phyloP scores from a whole-genome alignment of 1,140 invertebrate genomes.

The Pogonomyrmex californicus region DNA sequence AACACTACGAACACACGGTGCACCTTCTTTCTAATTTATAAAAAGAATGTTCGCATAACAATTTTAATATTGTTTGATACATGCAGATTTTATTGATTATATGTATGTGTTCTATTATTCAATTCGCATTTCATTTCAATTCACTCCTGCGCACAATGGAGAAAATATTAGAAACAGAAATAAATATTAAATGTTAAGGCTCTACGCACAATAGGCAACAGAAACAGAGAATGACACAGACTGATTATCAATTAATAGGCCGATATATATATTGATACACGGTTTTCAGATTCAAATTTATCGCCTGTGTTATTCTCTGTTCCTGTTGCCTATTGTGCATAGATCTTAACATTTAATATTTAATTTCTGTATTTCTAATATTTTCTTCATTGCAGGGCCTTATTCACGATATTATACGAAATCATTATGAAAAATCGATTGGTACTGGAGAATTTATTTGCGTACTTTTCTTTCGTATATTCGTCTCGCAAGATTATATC shows the following conservation, averaged over 20 bases:
- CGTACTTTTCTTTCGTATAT: not conserved
- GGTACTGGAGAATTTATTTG: not conserved
- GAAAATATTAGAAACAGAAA: too few relatives aligned
- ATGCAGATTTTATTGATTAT: not conserved
- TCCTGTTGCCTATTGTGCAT: too few relatives aligned
- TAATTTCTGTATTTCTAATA: too few relatives aligned
- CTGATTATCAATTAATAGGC: too few relatives aligned
- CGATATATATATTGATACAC: too few relatives aligned
- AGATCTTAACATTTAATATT: too few relatives aligned
- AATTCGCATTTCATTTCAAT: not conserved
- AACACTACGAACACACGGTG: not conserved
- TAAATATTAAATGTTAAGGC: too few relatives aligned
- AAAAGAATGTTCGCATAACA: not conserved
- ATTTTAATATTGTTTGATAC: not conserved
- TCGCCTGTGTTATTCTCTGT: too few relatives aligned
- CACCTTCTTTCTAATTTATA: not conserved
- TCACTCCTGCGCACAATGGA: too few relatives aligned
- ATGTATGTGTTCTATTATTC: not conserved
- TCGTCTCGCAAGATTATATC: not conserved
- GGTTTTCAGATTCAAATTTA: too few relatives aligned
- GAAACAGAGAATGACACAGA: too few relatives aligned
- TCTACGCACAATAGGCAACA: too few relatives aligned
- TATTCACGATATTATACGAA: not conserved
- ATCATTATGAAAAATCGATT: not conserved
- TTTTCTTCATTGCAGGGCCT: not conserved